Evolutionary conservation across 2,113 vertebrate species (phyloP).

Genomic region (Diadophis punctatus): DNA sequence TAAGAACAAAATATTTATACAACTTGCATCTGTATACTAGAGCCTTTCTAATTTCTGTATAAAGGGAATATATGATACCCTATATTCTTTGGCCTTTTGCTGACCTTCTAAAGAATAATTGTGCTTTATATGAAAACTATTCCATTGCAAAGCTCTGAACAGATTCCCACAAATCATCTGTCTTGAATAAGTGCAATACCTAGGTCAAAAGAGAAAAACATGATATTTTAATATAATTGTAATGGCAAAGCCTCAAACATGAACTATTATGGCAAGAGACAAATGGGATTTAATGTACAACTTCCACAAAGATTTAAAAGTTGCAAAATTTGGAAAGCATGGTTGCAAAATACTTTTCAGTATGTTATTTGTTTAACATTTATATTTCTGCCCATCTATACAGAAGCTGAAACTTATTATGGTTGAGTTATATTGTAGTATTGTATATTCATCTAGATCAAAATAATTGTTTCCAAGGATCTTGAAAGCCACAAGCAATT

Average conservation of each 20-base stretch:
- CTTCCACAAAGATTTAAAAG: conserved; percentile 20
- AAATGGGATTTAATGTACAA: neutral
- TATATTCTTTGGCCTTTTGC: neutral
- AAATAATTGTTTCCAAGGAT: neutral
- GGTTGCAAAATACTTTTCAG: neutral
- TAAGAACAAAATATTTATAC: neutral
- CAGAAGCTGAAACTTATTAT: neutral
- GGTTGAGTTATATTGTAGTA: neutral
- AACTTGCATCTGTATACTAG: neutral
- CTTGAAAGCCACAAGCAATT: neutral
- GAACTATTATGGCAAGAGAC: neutral
- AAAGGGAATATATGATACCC: neutral
- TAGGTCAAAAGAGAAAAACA: neutral
- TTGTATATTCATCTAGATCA: neutral
- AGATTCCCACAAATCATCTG: conserved; percentile 16
- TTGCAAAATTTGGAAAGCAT: neutral
- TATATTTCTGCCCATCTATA: neutral
- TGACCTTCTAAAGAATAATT: neutral
- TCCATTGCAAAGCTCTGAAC: neutral
- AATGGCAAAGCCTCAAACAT: neutral
- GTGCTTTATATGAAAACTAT: conserved; percentile 2
- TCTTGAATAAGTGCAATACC: fast-evolving
- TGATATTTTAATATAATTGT: conserved; percentile 9
- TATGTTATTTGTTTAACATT: neutral
- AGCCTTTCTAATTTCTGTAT: neutral